Evolutionary conservation across 2,113 vertebrate genomes (phyloP).

Genomic region (Columba livia): DNA sequence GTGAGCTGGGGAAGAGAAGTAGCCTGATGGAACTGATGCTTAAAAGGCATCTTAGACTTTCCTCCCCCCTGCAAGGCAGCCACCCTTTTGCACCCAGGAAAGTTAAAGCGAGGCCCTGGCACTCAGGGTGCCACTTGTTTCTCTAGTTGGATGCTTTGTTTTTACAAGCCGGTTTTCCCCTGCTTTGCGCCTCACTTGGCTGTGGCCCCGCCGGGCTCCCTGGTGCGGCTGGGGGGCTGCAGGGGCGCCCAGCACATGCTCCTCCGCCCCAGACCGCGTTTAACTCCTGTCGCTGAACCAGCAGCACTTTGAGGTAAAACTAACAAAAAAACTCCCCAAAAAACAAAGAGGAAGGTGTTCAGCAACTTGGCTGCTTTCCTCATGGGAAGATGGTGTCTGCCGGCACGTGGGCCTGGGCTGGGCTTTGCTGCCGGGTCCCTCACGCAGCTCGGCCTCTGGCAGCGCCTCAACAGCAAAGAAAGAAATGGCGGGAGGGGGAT

Average conservation of each 20-base stretch:
- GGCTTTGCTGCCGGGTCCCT: no score
- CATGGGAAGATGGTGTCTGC: neutral
- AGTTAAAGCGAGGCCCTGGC: neutral
- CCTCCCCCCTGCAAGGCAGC: neutral
- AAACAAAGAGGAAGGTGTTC: neutral
- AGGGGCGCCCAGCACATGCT: no score
- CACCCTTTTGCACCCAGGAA: rapidly evolving
- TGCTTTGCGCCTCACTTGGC: no score
- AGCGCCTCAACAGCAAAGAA: rapidly evolving
- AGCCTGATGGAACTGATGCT: neutral
- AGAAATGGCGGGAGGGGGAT: neutral
- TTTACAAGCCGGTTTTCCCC: neutral
- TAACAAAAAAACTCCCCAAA: no score
- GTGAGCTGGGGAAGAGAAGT: neutral
- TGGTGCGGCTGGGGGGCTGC: no score
- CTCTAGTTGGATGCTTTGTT: neutral
- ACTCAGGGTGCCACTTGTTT: neutral
- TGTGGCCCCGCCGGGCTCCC: no score
- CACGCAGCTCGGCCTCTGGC: rapidly evolving
- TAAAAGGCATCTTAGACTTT: neutral
- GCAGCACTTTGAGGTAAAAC: no score
- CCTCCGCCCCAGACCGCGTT: no score
- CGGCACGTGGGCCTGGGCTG: rapidly evolving
- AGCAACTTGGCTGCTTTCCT: no score
- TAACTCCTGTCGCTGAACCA: no score